Evolutionary conservation across 2,888 invertebrate genomes (phyloP), one percentile per base, ranked within the genome.

Genomic region (Epinotia bilunana): DNA sequence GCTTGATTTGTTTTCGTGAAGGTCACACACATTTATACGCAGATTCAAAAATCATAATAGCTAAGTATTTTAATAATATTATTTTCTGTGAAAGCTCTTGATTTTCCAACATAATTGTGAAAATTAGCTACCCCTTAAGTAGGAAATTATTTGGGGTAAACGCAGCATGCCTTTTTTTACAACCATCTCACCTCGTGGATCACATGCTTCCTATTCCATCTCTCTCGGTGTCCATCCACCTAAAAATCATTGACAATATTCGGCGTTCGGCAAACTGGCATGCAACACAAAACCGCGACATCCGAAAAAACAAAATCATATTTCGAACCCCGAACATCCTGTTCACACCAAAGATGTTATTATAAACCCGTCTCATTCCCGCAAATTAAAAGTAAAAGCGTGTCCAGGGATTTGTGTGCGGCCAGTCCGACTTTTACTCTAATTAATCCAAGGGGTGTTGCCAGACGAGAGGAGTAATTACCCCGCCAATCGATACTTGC

Each of bases 391-490:
- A 75, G 75, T 75, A 75, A 75, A 75, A 75, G 77, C 72, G 77
- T 75, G 75, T 68, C 77, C 65, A 70, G 63, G 76, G 79, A 80
- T 82, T 81, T 80, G 78, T 80, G 79, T 80, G 78, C 58, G 76
- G 74, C 78, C 77, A 79, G 79, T 79, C 78, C 77, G 80, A 83
- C 80, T 84, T 82, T 81, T 80, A 82, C 82, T 79, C 77, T 80
- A 82, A 84, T 82, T 80, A 83, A 83, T 82, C 77, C 78, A 77
- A 78, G 82, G 82, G 84, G 83, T 82, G 82, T 80, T 76, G 78
- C 81, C 78, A 74, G 76, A 70, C 79, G 78, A 77, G 77, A 76
- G 79, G 81, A 84, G 83, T 84, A 82, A 85, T 86, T 83, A 79
- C 80, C 78, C 77, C 28, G 63, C 70, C 55, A 74, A 74, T 74